Conservation (phyloP, 1,140 invertebrate species). For the Drosophila funebris region DNA sequence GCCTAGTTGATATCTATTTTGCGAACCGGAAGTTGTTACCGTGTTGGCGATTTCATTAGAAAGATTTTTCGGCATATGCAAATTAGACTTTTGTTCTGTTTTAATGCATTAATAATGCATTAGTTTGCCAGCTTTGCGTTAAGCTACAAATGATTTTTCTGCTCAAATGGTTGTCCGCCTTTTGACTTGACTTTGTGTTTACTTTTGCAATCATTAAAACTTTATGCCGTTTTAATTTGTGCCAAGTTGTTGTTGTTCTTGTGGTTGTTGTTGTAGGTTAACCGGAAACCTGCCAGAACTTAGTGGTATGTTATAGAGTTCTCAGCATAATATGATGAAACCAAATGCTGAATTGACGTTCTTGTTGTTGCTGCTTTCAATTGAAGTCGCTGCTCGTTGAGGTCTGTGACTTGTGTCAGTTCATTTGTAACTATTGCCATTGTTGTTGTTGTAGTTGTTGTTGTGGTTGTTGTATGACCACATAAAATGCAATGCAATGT, state of each 20-base stretch:
- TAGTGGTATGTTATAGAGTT: slow-evolving; percentile 56
- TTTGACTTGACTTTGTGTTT: slow-evolving; percentile 2
- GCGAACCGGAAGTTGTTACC: slow-evolving; percentile 1
- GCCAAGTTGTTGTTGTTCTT: slow-evolving; percentile 41
- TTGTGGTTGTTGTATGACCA: slow-evolving; percentile 39
- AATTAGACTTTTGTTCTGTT: neutral
- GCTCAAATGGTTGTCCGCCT: neutral
- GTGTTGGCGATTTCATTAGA: neutral
- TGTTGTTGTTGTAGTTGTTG: slow-evolving; percentile 17
- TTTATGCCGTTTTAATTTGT: slow-evolving; percentile 72
- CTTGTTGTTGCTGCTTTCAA: slow-evolving; percentile 50
- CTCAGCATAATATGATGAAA: slow-evolving; percentile 29
- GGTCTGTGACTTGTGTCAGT: slow-evolving; percentile 75
- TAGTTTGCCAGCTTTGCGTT: neutral
- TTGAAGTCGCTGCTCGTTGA: slow-evolving; percentile 58
- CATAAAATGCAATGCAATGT: slow-evolving; percentile 69
- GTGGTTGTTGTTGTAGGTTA: slow-evolving; percentile 40
- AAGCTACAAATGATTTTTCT: neutral
- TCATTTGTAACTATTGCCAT: slow-evolving; percentile 50
- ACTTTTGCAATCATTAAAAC: slow-evolving; percentile 46
- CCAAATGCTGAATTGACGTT: slow-evolving; percentile 56
- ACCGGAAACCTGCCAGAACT: slow-evolving; percentile 67
- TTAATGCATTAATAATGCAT: slow-evolving; percentile 12
- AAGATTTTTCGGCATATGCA: neutral
- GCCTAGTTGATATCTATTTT: neutral